Base-by-base conservation (phyloP, 2,888 invertebrate genomes). In the Piscicola geometra region DNA sequence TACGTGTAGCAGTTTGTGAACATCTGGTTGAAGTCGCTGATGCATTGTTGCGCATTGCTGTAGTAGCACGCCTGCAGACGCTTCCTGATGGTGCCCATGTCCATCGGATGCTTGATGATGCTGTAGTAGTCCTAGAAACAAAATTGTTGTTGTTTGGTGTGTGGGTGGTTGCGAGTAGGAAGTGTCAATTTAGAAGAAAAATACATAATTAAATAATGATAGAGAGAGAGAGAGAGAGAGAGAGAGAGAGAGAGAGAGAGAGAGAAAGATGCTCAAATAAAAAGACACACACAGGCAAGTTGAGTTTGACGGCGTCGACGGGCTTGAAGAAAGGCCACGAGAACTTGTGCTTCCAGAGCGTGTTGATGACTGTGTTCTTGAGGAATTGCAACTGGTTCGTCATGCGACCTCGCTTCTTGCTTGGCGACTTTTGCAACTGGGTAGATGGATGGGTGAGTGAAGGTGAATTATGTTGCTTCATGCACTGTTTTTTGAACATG, bases 321-420 rank as follows among this genome's bases (percentile, higher is more conserved):
- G 99, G 99, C 86, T 93, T 92, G 82, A 94, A 93, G 86, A 99
- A 98, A 75, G 99, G 99, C 99, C 99, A 99, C 66, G 97, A 93
- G 88, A 95, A 96, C 85, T 94, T 92, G 87, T 99, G 98, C 88
- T 94, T 97, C 93, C 94, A 94, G 80, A 99, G 91, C 82, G 93
- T 91, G 87, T 95, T 96, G 87, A 97, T 90, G 75, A 99, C 96
- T 84, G 91, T 92, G 87, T 94, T 96, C 84, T 92, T 91, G 80
- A 98, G 89, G 87, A 92, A 97, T 87, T 94, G 92, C 80, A 93
- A 87, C 86, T 96, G 95, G 88, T 97, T 98, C 77, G 97, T 97
- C 75, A 77, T 75, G n/a, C 77, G 33, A 41, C 74, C 71, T 47
- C 75, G 76, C 32, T 71, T 50, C 18, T 36, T 60, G 21, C 71